Percentiles rank a stretch among this genome's conserved stretches.
These are phyloP conservation scores for Pristiophorus japonicus DNA, from an alignment of 2,113 vertebrate genomes.

Conservation along the genomic window DNA sequence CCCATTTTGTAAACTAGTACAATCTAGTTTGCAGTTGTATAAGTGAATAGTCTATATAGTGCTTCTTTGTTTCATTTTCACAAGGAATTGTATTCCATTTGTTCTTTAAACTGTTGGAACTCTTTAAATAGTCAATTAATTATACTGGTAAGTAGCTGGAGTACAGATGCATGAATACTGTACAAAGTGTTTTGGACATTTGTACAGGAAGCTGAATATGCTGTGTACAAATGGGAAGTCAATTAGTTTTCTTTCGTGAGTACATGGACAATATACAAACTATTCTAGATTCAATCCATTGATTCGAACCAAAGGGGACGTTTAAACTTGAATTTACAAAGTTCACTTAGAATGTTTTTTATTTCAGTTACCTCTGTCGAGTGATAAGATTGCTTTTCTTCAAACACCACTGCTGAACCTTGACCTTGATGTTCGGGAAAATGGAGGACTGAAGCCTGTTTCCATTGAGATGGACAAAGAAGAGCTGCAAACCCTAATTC, in stretches of 20 bases:
- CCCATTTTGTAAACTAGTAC: not conserved
- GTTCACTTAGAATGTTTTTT: conserved; percentile 16
- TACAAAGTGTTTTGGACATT: not conserved
- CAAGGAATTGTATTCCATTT: not conserved
- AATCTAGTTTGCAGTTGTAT: not conserved
- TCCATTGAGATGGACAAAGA: conserved; percentile 87
- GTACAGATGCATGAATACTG: not conserved
- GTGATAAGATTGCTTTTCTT: conserved; percentile 85
- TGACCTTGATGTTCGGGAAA: conserved; percentile 74
- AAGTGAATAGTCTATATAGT: not conserved
- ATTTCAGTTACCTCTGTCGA: conserved; percentile 79
- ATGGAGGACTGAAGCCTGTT: conserved; percentile 60
- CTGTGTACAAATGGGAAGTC: not conserved
- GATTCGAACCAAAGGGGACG: not conserved
- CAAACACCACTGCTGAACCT: conserved; percentile 85
- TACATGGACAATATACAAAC: not conserved
- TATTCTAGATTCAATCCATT: not conserved
- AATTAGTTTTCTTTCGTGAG: not conserved
- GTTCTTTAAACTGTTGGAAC: not conserved
- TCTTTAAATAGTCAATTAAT: not conserved
- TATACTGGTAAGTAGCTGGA: not conserved
- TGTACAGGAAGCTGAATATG: not conserved
- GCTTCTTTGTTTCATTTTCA: not conserved
- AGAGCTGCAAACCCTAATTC: conserved; percentile 78
- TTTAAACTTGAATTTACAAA: not conserved